A percentile compares a stretch with the other conserved stretches of the same genome.
phyloP scores from a whole-genome alignment of 2,888 invertebrate species.

The Cerastis leucographa region DNA sequence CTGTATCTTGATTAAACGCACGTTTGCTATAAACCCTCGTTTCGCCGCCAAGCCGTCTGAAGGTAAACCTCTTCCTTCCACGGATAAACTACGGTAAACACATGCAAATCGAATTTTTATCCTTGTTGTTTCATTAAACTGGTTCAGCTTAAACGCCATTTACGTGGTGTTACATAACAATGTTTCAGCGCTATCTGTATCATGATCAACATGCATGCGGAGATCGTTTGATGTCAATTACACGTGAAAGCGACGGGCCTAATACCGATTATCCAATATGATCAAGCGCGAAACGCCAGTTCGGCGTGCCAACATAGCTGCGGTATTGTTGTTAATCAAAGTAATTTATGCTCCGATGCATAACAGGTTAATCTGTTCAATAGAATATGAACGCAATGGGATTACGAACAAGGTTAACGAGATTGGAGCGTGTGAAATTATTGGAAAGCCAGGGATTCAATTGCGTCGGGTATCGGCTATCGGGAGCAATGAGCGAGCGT shows the following conservation, averaged over 20 bases:
- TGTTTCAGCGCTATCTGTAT: slow-evolving; percentile 54
- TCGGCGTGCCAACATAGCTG: slow-evolving; percentile 66
- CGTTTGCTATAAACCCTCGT: slow-evolving; percentile 69
- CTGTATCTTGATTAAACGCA: slow-evolving; percentile 74
- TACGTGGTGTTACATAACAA: slow-evolving; percentile 51
- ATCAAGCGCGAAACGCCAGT: slow-evolving; percentile 62
- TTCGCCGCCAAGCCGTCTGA: slow-evolving; percentile 83
- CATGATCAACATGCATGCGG: slow-evolving; percentile 62
- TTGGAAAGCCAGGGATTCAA: slow-evolving; percentile 56
- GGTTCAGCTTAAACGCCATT: slow-evolving; percentile 45
- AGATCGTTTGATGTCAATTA: slow-evolving; percentile 69
- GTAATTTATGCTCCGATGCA: slow-evolving; percentile 72
- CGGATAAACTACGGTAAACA: slow-evolving; percentile 71
- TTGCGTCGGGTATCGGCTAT: slow-evolving; percentile 60
- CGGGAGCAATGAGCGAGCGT: slow-evolving; percentile 58
- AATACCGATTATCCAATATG: slow-evolving; percentile 73
- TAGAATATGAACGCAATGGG: slow-evolving; percentile 58
- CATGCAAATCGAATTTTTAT: slow-evolving; percentile 71
- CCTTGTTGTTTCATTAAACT: slow-evolving; percentile 56
- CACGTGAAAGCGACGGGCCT: slow-evolving; percentile 63
- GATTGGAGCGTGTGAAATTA: slow-evolving; percentile 59
- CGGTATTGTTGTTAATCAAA: slow-evolving; percentile 74
- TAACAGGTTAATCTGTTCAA: slow-evolving; percentile 57
- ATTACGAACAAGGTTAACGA: slow-evolving; percentile 60
- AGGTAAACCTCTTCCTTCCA: slow-evolving; percentile 78